Evolutionary conservation across 2,797 vertebrate genomes (phyloP).

Genomic region (Silurus lanzhouensis): DNA sequence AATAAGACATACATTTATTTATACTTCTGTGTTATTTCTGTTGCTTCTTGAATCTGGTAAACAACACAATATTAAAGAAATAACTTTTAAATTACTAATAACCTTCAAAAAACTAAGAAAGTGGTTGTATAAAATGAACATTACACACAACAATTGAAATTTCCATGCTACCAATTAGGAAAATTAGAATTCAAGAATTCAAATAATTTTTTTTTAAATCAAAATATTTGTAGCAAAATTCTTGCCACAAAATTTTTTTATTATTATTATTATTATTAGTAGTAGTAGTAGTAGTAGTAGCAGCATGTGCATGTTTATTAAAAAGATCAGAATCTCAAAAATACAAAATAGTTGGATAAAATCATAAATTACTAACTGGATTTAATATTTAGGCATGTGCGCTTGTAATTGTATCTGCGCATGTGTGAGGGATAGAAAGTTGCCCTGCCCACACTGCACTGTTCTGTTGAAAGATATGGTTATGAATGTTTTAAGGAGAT

Average conservation of each 20-base stretch:
- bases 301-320: too few relatives aligned
- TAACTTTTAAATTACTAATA: neutral
- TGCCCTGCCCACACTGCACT: conserved; percentile 32
- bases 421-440: conserved; percentile 15
- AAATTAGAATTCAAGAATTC: neutral
- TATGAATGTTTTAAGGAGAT: conserved; percentile 53
- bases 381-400: neutral
- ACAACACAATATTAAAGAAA: neutral
- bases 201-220: too few relatives aligned
- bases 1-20: neutral
- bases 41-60: neutral
- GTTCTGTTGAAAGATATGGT: conserved; percentile 41
- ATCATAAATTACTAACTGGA: neutral
- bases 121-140: neutral
- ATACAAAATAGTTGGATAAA: neutral
- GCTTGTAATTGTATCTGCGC: neutral
- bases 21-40: neutral
- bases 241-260: too few relatives aligned
- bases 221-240: too few relatives aligned
- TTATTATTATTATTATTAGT: neutral
- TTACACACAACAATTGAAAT: neutral
- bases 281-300: too few relatives aligned
- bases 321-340: neutral
- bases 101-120: neutral
- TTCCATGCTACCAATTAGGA: neutral